Evolutionary conservation across 1,140 invertebrate genomes (phyloP).

Genomic region (Paraescarpia echinospica): DNA sequence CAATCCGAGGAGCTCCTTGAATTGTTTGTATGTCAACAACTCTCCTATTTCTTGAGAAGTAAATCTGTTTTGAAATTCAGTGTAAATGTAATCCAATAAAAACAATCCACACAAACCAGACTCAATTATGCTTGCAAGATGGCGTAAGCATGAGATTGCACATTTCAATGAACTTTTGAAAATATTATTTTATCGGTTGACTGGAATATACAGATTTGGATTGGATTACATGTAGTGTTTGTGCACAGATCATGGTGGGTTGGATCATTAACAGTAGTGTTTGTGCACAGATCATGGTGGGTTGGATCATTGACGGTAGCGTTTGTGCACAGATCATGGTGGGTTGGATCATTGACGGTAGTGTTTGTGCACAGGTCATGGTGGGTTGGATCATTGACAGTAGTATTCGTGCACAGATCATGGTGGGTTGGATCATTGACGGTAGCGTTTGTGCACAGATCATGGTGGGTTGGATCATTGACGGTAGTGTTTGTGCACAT

Average conservation of each 20-base stretch:
- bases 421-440: neutral
- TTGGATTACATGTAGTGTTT: neutral
- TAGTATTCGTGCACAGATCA: no score
- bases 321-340: neutral
- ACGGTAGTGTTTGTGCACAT: no score
- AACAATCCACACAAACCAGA: no score
- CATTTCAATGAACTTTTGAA: no score
- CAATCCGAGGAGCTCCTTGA: neutral
- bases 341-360: neutral
- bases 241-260: neutral
- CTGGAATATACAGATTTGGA: no score
- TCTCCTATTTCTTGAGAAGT: neutral
- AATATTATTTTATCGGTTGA: no score
- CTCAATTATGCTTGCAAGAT: no score
- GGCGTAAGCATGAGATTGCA: no score
- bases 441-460: no score
- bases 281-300: neutral
- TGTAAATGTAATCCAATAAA: no score
- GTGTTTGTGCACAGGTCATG: neutral
- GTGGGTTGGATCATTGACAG: no score
- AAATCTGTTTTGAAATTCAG: no score
- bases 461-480: neutral
- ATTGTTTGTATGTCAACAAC: neutral
- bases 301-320: neutral
- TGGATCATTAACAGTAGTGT: neutral